phyloP scores from a whole-genome alignment of 2,113 vertebrate species.

The Nansenia antarctica region DNA sequence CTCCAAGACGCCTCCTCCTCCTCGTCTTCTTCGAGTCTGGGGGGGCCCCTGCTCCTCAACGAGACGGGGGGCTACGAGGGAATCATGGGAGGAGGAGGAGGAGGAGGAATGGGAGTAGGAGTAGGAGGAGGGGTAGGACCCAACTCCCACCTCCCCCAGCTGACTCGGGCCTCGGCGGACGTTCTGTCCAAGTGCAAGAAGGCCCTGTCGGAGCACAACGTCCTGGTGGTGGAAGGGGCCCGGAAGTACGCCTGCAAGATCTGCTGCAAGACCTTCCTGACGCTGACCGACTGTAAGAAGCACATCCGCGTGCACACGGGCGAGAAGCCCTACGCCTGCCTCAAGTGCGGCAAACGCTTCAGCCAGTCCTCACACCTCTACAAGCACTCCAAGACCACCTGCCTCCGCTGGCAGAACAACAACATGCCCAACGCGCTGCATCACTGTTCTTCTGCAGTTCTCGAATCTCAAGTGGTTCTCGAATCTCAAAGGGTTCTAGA shows the following conservation, averaged over 20 bases:
- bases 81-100: too few relatives aligned
- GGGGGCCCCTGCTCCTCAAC: constrained; percentile 80
- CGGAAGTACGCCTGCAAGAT: constrained; percentile 98
- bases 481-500: too few relatives aligned
- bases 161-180: constrained; percentile 93
- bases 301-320: constrained; percentile 97
- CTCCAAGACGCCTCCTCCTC: constrained; percentile 79
- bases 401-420: constrained; percentile 95
- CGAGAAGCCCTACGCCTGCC: constrained; percentile 94
- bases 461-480: too few relatives aligned
- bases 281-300: constrained; percentile 97
- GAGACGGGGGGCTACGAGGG: constrained; percentile 68
- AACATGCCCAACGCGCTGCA: constrained; percentile 88
- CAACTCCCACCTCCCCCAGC: constrained; percentile 77
- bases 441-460: too few relatives aligned
- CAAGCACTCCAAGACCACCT: constrained; percentile 98
- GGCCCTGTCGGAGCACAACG: constrained; percentile 96
- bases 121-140: constrained; percentile 71
- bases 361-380: constrained; percentile 98
- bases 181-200: constrained; percentile 98
- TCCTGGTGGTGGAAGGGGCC: constrained; percentile 93
- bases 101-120: too few relatives aligned
- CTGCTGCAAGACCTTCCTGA: constrained; percentile 98
- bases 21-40: constrained; percentile 61
- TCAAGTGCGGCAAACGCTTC: constrained; percentile 97